phyloP scores from a whole-genome alignment of 2,113 vertebrate genomes.

The Peromyscus leucopus region DNA sequence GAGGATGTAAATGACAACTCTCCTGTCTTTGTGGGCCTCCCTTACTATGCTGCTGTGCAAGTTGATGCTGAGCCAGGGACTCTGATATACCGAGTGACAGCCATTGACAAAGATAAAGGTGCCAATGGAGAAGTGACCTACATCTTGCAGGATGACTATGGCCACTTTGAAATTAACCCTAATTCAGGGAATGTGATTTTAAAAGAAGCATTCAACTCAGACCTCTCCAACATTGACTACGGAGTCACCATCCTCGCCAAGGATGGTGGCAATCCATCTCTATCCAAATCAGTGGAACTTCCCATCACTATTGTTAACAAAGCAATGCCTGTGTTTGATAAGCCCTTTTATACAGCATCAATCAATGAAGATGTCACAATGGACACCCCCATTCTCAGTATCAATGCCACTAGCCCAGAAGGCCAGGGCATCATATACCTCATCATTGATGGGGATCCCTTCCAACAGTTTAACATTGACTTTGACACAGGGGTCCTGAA shows the following conservation, averaged over 20 bases:
- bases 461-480: slow-evolving; percentile 95
- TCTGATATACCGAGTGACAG: slow-evolving; percentile 93
- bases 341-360: slow-evolving; percentile 94
- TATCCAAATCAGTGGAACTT: slow-evolving; percentile 93
- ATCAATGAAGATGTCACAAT: slow-evolving; percentile 94
- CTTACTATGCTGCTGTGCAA: slow-evolving; percentile 98
- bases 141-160: slow-evolving; percentile 92
- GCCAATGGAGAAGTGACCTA: slow-evolving; percentile 96
- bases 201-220: slow-evolving; percentile 95
- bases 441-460: slow-evolving; percentile 94
- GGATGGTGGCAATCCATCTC: slow-evolving; percentile 93
- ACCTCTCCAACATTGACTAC: slow-evolving; percentile 96
- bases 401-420: slow-evolving; percentile 97
- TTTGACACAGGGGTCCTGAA: slow-evolving; percentile 98
- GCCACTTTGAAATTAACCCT: slow-evolving; percentile 97
- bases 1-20: slow-evolving; percentile 97
- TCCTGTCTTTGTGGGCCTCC: slow-evolving; percentile 96
- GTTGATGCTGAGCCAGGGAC: slow-evolving; percentile 95
- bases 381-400: slow-evolving; percentile 94
- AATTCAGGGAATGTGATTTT: slow-evolving; percentile 92
- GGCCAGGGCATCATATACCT: slow-evolving; percentile 98
- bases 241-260: slow-evolving; percentile 92
- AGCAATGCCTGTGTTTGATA: slow-evolving; percentile 99
- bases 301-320: slow-evolving; percentile 98
- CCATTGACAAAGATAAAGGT: slow-evolving; percentile 95